A percentile compares a stretch with the other conserved stretches of the same genome.
phyloP scores from a whole-genome alignment of 2,888 invertebrate genomes.

The Oxystoma pomonae region DNA sequence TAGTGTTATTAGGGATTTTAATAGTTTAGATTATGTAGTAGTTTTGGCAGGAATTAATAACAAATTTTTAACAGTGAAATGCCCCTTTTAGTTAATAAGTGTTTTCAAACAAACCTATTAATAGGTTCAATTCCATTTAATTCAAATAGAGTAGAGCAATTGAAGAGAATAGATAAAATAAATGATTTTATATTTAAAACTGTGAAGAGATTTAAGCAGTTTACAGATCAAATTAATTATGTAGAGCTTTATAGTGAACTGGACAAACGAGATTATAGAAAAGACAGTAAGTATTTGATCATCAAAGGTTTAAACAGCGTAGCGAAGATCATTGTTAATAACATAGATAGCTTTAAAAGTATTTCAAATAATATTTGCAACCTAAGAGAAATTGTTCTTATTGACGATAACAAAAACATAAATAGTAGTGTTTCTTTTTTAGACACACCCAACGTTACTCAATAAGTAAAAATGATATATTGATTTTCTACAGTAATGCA shows the following conservation, averaged over 20 bases:
- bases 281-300: neutral
- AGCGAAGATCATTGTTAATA: neutral
- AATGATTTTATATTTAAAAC: neutral
- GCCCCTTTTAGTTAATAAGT: neutral
- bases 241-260: neutral
- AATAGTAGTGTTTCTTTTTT: no score
- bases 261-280: neutral
- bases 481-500: no score
- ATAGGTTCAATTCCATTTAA: neutral
- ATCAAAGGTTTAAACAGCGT: neutral
- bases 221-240: neutral
- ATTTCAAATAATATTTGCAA: no score
- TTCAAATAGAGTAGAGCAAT: neutral
- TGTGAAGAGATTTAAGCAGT: neutral
- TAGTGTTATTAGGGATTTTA: neutral
- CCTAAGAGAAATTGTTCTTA: no score
- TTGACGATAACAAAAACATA: no score
- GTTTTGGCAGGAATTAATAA: neutral
- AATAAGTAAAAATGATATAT: no score
- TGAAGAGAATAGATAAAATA: neutral
- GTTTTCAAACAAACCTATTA: neutral
- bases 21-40: neutral
- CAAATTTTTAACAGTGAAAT: neutral
- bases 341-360: no score
- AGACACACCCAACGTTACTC: no score